Evolutionary conservation across 2,797 vertebrate genomes (phyloP), one percentile per base, ranked within the genome.

Genomic region (Ctenosaura bakeri): DNA sequence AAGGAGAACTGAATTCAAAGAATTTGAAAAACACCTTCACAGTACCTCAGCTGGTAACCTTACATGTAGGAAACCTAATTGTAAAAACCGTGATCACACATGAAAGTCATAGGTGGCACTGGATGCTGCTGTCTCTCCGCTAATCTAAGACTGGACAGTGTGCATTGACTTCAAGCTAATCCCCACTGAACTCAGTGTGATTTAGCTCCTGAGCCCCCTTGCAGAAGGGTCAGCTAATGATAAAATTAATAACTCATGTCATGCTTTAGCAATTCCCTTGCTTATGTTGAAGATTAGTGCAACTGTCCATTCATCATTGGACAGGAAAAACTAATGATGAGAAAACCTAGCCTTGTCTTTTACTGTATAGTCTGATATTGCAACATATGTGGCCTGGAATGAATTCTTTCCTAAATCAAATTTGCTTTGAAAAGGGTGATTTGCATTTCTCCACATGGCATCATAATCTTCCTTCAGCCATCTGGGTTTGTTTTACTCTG

Each of bases 401-500:
- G 20, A 83, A 83, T 42, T 83, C 12, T 73, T 46, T 85, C 20
- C 46, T 54, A 38, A 85, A 85, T 85, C 66, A 85, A 73, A 73
- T 54, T 85, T 85, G 42, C 32, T 73, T 35, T 8, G 35, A 10
- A 52, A 62, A 38, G 10, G 0, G 42, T 1, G 66, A 85, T 85
- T 73, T 85, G 18, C 42, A 71, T 29, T 71, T 85, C 66, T 38
- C 66, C 54, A 29, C 26, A 50, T 71, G 38, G 8, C 38, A 64
- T 50, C 74, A 24, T 22, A 82, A n/a, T 42, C 59, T 29, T 85
- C 62, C 66, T 85, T 69, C 54, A 62, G 24, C 22, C 56, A 83
- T 64, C 81, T 83, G 81, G 35, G 81, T 64, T 83, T 83, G 9
- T 83, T 83, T 83, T 83, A 83, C 12, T 64, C 35, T 24, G 56